Evolutionary conservation across 2,113 vertebrate genomes (phyloP).

Genomic region (Hyaena hyaena): DNA sequence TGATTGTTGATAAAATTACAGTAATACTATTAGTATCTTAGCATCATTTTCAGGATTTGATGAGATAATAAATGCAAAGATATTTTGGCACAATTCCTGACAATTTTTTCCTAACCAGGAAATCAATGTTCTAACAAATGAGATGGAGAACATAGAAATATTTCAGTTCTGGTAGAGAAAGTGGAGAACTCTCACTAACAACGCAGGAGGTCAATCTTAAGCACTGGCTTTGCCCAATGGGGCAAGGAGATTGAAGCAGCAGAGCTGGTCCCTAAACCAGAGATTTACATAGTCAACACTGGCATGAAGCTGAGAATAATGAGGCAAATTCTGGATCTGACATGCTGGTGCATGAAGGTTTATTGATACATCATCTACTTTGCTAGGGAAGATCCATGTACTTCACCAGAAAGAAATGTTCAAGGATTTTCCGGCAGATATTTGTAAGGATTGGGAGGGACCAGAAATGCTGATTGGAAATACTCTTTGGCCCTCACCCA

Average conservation of each 20-base stretch:
- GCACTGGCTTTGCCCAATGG: accelerated
- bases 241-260: neutral
- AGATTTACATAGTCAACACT: neutral
- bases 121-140: neutral
- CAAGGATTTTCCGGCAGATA: neutral
- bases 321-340: neutral
- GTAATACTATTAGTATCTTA: neutral
- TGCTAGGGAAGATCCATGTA: neutral
- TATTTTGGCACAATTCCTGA: neutral
- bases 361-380: neutral
- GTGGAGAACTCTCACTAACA: neutral
- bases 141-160: neutral
- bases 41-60: neutral
- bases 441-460: neutral
- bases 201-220: accelerated
- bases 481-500: neutral
- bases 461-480: neutral
- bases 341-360: accelerated
- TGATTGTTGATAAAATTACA: neutral
- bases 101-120: neutral
- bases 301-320: neutral
- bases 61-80: neutral
- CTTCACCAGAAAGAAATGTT: accelerated
- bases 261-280: accelerated
- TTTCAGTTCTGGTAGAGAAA: neutral